A percentile compares a stretch with the other conserved stretches of the same genome.
phyloP scores from a whole-genome alignment of 2,888 invertebrate species.

The Synergus umbraculus region DNA sequence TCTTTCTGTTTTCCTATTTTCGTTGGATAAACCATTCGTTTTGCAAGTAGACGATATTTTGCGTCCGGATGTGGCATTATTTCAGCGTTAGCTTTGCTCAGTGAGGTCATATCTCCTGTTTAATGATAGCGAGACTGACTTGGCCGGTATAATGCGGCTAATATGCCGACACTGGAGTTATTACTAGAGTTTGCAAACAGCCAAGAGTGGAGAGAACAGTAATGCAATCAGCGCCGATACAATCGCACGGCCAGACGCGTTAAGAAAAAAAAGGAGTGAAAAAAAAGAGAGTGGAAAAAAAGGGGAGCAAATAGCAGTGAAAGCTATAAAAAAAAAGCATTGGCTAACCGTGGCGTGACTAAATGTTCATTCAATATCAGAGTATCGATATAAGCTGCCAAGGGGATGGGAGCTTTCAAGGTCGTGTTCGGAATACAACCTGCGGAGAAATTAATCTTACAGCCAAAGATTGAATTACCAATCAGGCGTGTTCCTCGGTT shows the following conservation, averaged over 20 bases:
- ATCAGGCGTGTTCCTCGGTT: constrained; percentile 25
- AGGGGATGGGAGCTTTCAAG: constrained; percentile 26
- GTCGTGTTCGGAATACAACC: constrained; percentile 34
- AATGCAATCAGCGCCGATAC: constrained; percentile 61
- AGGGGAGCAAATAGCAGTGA: constrained; percentile 35
- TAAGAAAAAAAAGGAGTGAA: constrained; percentile 1
- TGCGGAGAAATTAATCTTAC: constrained; percentile 37
- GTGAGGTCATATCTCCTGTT: constrained; percentile 58
- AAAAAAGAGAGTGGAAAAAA: background rate
- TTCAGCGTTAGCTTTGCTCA: constrained; percentile 61
- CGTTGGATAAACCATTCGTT: constrained; percentile 16
- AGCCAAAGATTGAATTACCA: constrained; percentile 36
- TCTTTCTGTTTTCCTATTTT: constrained; percentile 21
- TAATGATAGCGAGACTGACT: constrained; percentile 56
- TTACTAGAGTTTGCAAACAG: constrained; percentile 65
- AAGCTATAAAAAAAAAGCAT: constrained; percentile 41
- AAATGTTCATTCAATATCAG: constrained; percentile 32
- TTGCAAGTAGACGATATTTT: constrained; percentile 40
- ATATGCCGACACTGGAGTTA: constrained; percentile 60
- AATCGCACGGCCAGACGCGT: constrained; percentile 48
- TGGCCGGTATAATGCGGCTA: constrained; percentile 54
- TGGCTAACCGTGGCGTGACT: constrained; percentile 19
- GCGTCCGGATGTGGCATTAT: constrained; percentile 59
- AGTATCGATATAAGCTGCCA: constrained; percentile 2
- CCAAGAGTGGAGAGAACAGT: constrained; percentile 53